Evolutionary conservation across 2,113 vertebrate species (phyloP), one percentile per base, ranked within the genome.

Genomic region (Xiphophorus hellerii): DNA sequence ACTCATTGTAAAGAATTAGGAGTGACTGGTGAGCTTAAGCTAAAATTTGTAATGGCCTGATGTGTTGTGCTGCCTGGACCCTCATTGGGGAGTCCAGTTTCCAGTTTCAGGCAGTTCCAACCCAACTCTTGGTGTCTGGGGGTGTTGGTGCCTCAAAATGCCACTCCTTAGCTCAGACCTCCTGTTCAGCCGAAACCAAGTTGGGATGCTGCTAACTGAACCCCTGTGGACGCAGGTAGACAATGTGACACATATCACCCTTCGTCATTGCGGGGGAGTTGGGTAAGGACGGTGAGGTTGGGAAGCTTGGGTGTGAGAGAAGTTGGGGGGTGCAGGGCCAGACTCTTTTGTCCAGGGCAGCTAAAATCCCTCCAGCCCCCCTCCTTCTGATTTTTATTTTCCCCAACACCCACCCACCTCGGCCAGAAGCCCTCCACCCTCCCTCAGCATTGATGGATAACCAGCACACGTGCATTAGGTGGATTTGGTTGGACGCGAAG

Each of bases 261-360:
- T 88, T 84, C 88, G 62, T 87, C 84, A 88, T 87, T 2, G 35
- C 22, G 65, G 81, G 51, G 89, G 87, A 69, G 82, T 30, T 67
- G 89, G 87, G 82, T 86, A 76, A 83, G 84, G 86, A 82, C 68
- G 86, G 81, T 70, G 84, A 85, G 77, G 71, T 58, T 28, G 73
- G 88, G 78, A 67, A 69, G 74, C 65, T 76, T 25, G 22, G 80
- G 81, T 80, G 76, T 81, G 83, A 83, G 54, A 84, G 91, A 84
- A 69, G 51, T n/a, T 58, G 62, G 42, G 76, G 69, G 90, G 87
- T 66, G 82, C 84, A 89, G 90, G 86, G 93, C 89, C 90, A 84
- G 92, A 92, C 90, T 87, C 77, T 78, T 69, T 84, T 88, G 82
- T 93, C 87, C 90, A 94, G 93, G 94, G 94, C 94, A 95, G 94